Conservation (phyloP, 2,113 vertebrate genomes). For the Myanophis thanlyinensis region DNA sequence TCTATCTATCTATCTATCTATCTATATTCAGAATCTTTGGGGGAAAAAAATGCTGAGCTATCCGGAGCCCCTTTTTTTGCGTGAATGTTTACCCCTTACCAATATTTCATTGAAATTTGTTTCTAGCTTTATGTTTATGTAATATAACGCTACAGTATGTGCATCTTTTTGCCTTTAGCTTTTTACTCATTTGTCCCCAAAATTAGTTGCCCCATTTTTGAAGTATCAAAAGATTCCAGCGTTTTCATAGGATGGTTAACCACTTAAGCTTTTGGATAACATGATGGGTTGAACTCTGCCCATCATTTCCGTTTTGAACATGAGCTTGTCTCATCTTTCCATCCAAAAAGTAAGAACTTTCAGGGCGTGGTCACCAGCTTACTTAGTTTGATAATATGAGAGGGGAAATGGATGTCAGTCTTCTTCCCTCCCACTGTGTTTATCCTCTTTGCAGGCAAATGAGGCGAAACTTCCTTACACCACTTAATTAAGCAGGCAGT, state of each 20-base stretch:
- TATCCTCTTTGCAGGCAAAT: background rate
- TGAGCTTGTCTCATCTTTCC: background rate
- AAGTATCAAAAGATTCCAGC: background rate
- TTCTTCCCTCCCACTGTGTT: background rate
- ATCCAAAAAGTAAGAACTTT: background rate
- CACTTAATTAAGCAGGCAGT: constrained; percentile 8
- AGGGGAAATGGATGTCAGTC: background rate
- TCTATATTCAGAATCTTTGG: background rate
- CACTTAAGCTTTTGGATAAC: background rate
- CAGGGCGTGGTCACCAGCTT: background rate
- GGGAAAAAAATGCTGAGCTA: background rate
- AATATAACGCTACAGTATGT: background rate
- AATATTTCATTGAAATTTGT: background rate
- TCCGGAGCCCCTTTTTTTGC: background rate
- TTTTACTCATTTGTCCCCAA: background rate
- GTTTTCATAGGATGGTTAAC: background rate
- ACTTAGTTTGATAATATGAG: background rate
- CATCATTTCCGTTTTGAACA: background rate
- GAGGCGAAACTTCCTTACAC: background rate
- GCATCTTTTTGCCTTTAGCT: background rate
- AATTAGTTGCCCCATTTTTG: background rate
- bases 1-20: background rate
- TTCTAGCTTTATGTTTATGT: background rate
- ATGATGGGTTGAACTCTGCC: background rate
- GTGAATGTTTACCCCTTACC: background rate